These are phyloP conservation scores for Trachymyrmex cornetzi DNA, from an alignment of 1,140 invertebrate species.

Conservation along the genomic window DNA sequence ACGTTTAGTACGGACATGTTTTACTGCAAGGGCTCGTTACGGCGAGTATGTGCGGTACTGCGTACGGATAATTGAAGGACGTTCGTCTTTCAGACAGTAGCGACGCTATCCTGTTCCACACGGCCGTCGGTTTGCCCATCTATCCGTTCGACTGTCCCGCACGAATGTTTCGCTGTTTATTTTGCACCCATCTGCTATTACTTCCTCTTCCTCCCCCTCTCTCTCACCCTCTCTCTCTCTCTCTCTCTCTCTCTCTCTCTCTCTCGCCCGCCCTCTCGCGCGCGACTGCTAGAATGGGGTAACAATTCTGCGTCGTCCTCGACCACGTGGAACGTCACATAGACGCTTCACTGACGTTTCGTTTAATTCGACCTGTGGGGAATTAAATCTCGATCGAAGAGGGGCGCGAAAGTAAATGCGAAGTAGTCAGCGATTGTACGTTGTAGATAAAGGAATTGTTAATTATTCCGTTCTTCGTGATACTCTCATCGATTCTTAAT, in stretches of 20 bases:
- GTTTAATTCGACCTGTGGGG: constrained; percentile 70
- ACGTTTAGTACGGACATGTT: constrained; percentile 62
- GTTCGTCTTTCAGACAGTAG: constrained; percentile 74
- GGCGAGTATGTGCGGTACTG: constrained; percentile 39
- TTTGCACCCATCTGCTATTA: constrained; percentile 47
- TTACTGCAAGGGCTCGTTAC: constrained; percentile 58
- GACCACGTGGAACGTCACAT: constrained; percentile 59
- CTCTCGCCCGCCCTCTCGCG: background rate
- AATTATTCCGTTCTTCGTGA: background rate
- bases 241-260: background rate
- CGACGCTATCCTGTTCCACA: constrained; percentile 52
- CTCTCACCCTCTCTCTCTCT: background rate
- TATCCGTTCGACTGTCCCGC: constrained; percentile 34
- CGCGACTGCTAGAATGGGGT: constrained; percentile 10
- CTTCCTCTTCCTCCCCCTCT: background rate
- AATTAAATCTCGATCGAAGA: constrained; percentile 66
- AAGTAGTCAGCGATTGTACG: constrained; percentile 26
- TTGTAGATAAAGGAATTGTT: background rate
- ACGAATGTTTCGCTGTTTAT: constrained; percentile 53
- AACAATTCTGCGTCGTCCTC: constrained; percentile 55
- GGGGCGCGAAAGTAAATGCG: constrained; percentile 55
- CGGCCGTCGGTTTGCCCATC: constrained; percentile 45
- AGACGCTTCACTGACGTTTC: constrained; percentile 59
- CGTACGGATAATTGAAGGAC: constrained; percentile 73
- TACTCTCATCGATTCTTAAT: constrained; percentile 20